Evolutionary conservation across 1,140 invertebrate species (phyloP).

Genomic region (Macrobrachium nipponense): DNA sequence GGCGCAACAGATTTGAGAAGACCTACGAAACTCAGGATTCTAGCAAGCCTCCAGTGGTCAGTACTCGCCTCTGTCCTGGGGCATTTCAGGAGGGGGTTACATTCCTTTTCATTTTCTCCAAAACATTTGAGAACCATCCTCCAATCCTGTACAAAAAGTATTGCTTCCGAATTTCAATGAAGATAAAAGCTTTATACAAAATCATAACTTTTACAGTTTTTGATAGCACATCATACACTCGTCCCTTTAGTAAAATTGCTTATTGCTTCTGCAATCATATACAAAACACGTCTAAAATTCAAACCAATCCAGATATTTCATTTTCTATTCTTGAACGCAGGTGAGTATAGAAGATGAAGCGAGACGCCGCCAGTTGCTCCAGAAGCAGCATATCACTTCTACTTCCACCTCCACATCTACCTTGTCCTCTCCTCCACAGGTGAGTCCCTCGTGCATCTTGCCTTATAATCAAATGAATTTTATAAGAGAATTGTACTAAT

Average conservation of each 20-base stretch:
- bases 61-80: background rate
- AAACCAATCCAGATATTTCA: background rate
- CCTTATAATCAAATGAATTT: background rate
- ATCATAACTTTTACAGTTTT: no score
- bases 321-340: background rate
- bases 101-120: no score
- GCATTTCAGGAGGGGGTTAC: background rate
- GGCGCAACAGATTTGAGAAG: conserved; percentile 64
- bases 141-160: no score
- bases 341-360: conserved; percentile 62
- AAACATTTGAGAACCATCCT: no score
- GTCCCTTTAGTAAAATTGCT: no score
- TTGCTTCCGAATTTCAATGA: no score
- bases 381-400: conserved; percentile 45
- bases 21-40: conserved; percentile 61
- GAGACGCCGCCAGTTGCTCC: conserved; percentile 33
- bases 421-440: conserved; percentile 54
- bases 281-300: background rate
- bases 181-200: no score
- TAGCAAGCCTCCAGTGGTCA: conserved; percentile 46
- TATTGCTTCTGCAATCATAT: no score
- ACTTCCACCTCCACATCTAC: conserved; percentile 50
- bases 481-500: no score
- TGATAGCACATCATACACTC: no score
- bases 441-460: background rate